Percentiles rank a stretch among this genome's conserved stretches.
phyloP scores from a whole-genome alignment of 1,140 invertebrate genomes.

The Drosophila insularis region DNA sequence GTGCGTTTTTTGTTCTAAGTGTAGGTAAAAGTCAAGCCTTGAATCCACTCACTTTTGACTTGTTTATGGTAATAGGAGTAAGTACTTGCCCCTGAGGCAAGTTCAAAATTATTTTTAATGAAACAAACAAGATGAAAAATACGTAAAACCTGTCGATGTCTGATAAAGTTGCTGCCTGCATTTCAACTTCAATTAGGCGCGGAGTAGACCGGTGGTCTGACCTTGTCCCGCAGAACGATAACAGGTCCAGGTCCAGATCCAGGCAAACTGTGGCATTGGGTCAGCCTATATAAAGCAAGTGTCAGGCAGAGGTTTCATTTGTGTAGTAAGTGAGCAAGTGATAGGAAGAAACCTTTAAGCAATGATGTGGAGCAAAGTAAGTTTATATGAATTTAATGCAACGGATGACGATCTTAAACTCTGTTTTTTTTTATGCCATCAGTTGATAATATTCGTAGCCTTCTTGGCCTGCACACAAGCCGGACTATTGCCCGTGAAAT shows the following conservation, averaged over 20 bases:
- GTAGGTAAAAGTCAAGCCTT: background rate
- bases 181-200: slow-evolving; percentile 61
- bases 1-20: background rate
- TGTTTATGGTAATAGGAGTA: background rate
- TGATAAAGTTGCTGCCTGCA: slow-evolving; percentile 63
- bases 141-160: slow-evolving; percentile 67
- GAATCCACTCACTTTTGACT: background rate
- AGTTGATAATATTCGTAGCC: slow-evolving; percentile 38
- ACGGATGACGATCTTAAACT: background rate
- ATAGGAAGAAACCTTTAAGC: slow-evolving; percentile 32
- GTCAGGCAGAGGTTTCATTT: background rate
- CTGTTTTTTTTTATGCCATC: background rate
- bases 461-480: slow-evolving; percentile 43
- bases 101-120: background rate
- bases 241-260: slow-evolving; percentile 33
- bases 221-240: slow-evolving; percentile 53
- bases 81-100: background rate
- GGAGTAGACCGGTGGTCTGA: slow-evolving; percentile 51
- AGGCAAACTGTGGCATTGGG: slow-evolving; percentile 62
- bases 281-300: slow-evolving; percentile 61
- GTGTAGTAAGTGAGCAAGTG: slow-evolving; percentile 37
- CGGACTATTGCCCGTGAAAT: slow-evolving; percentile 40
- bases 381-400: background rate
- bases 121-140: background rate
- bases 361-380: slow-evolving; percentile 59